Base-by-base conservation (phyloP, 2,797 vertebrate genomes). In the Liparis tanakae region DNA sequence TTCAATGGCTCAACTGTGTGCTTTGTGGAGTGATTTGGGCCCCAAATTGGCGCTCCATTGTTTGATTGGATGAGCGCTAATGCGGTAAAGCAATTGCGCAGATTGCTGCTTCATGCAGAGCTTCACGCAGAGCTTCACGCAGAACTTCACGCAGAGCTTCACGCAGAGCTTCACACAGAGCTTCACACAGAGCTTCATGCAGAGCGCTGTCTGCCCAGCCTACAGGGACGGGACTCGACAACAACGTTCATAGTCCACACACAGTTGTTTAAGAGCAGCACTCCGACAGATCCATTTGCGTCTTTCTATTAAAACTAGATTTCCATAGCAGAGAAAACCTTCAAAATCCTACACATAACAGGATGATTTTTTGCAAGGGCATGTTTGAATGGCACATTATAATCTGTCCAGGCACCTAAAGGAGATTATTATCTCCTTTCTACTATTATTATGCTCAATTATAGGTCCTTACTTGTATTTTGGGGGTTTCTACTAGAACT, bases 1-100 rank as follows among this genome's bases (percentile, higher is more conserved):
- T 76, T 94, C 90, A 95, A 94, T 94, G 80, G 93, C 80, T 81
- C 69, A 13, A 91, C 93, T 94, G 91, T 94, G 90, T 80, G 81
- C 85, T 83, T 85, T 76, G 82, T 91, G 88, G 88, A 84, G 90
- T 92, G 92, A 92, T 89, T 91, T 88, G 91, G 89, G 90, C 90
- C 88, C 85, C 87, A 89, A 91, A 89, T 91, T 85, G 85, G 78
- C 64, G 6, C 80, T 74, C 63, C 87, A 86, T 93, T 90, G 90
- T 94, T 76, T 85, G 90, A 94, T 86, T 91, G 86, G 91, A 89
- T 74, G 85, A 88, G 84, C 60, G 70, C 82, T 92, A 92, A 93
- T 92, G 88, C 81, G 87, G 91, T 94, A 93, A 92, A 93, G 85
- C 88, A 93, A 93, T 93, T 79, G 82, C 37, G 81, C 79, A 78